Evolutionary conservation across 2,797 vertebrate species (phyloP).

Genomic region (Sternarchorhynchus goeldii): DNA sequence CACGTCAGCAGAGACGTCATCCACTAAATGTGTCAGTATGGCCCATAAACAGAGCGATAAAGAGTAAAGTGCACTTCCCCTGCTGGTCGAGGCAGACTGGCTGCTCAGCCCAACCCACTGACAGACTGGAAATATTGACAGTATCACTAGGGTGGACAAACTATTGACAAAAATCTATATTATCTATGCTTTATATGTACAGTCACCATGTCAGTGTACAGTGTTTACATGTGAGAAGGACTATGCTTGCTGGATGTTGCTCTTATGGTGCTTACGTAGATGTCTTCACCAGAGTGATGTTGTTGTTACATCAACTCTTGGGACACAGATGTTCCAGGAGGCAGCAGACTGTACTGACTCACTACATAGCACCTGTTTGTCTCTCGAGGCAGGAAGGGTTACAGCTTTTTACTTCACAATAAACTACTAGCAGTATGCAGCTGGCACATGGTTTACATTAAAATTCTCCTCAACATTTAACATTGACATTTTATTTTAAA

Average conservation of each 20-base stretch:
- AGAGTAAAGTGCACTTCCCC: constrained; percentile 14
- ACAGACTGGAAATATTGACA: constrained; percentile 5
- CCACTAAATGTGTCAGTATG: constrained; percentile 31
- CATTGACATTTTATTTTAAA: constrained; percentile 11
- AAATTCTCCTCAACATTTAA: neutral
- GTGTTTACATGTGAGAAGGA: neutral
- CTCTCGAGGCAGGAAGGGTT: neutral
- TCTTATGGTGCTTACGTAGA: neutral
- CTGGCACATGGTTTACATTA: neutral
- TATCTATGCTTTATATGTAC: constrained; percentile 13
- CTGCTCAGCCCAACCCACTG: neutral
- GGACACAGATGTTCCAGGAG: neutral
- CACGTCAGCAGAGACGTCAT: constrained; percentile 46
- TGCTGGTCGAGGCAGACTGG: constrained; percentile 4
- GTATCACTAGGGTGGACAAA: neutral
- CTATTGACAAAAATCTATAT: neutral
- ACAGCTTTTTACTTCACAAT: constrained; percentile 9
- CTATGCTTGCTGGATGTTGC: neutral
- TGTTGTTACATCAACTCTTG: neutral
- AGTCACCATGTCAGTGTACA: neutral
- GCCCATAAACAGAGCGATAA: constrained; percentile 38
- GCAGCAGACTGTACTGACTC: neutral
- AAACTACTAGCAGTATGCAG: neutral
- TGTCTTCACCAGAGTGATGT: neutral
- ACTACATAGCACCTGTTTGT: neutral